Evolutionary conservation across 1,140 invertebrate species (phyloP), one percentile per base, ranked within the genome.

Genomic region (Macrobrachium nipponense): DNA sequence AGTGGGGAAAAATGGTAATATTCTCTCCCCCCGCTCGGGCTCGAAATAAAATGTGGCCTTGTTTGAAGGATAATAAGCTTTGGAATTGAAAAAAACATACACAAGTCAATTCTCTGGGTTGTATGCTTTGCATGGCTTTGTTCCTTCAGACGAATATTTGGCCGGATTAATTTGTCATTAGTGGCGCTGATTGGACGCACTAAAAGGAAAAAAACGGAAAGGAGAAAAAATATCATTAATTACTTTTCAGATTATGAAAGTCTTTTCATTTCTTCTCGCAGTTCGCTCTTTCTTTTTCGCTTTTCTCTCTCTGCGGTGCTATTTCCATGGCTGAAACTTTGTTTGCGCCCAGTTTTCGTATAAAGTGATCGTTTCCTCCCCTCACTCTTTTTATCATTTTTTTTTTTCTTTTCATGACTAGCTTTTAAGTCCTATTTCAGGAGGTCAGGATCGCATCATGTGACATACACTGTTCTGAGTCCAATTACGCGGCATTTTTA

Each of bases 141-240:
- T 76, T 76, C 73, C 44, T 17, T 58, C 44, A 58, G 62, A 58
- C 78, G 61, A 64, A 36, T 80, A 43, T 80, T 80, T 80, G 78
- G 61, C 43, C 78, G 14, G 43, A 64, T 80, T 80, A 80, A 80
- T 80, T 80, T 51, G 61, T 80, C 79, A 80, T 80, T 18, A 80
- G 58, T 66, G 51, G 43, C 43, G 18, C 79, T 80, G 79, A 80
- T 80, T 80, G 79, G 68, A 80, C 79, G 61, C 79, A 68, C 17
- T 51, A 51, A 51, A 51, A 18, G 70, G 58, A 80, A 80, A 80
- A 80, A 80, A 58, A 68, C 64, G 68, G 66, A 62, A 11, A 15
- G 43, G 18, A 66, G 62, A 68, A 80, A 80, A 80, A 80, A 80
- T 80, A 64, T 80, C 79, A 80, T 80, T 62, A 80, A 68, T 80